phyloP scores from a whole-genome alignment of 2,113 vertebrate genomes.

The Oreotrochilus melanogaster region DNA sequence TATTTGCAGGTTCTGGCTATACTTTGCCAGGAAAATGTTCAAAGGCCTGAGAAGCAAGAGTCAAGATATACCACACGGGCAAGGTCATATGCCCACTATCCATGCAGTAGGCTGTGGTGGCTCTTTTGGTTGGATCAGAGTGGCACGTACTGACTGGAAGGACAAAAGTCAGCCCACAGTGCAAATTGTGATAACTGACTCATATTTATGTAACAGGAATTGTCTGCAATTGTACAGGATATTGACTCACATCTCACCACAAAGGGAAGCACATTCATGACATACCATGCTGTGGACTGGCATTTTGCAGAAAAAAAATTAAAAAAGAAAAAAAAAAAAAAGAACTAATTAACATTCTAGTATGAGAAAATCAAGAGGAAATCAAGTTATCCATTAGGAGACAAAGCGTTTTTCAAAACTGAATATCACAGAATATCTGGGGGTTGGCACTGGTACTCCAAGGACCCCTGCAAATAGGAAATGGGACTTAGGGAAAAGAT shows the following conservation, averaged over 20 bases:
- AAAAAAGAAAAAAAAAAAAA: no score
- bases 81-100: not conserved
- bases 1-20: not conserved
- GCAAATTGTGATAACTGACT: constrained; percentile 36
- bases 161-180: not conserved
- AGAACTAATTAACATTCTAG: not conserved
- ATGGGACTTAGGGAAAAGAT: not conserved
- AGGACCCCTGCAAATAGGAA: not conserved
- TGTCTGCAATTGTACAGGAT: constrained; percentile 59
- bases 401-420: not conserved
- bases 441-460: not conserved
- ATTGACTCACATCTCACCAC: constrained; percentile 59
- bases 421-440: not conserved
- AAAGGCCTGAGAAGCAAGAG: not conserved
- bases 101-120: not conserved
- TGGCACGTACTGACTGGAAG: not conserved
- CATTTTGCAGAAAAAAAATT: constrained; percentile 31
- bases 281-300: not conserved
- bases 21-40: not conserved
- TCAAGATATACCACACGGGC: not conserved
- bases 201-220: constrained; percentile 66
- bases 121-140: not conserved
- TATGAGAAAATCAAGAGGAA: not conserved
- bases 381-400: not conserved
- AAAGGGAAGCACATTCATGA: constrained; percentile 58